Conservation (phyloP, 2,797 vertebrate species). For the Glossophaga mutica region DNA sequence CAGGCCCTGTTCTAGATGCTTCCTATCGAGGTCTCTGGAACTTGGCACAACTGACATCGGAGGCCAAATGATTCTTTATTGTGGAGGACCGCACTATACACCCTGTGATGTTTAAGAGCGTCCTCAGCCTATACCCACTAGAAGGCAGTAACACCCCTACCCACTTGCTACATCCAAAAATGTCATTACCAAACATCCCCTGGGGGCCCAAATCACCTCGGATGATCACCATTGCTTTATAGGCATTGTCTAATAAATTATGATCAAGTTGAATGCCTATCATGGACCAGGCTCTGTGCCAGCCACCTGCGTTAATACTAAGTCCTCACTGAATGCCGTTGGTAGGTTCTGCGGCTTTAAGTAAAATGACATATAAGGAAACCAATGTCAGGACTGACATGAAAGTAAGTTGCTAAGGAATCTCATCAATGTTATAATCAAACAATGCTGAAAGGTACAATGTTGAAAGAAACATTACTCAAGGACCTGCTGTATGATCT, state of each 20-base stretch:
- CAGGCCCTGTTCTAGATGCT: not conserved
- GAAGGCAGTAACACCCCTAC: not conserved
- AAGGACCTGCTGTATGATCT: not conserved
- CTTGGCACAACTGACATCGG: not conserved
- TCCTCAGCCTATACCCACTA: not conserved
- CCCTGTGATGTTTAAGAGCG: not conserved
- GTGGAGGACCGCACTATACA: not conserved
- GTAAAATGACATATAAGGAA: not conserved
- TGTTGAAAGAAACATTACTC: not conserved
- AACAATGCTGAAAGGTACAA: not conserved
- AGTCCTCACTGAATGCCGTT: not conserved
- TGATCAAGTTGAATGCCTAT: not conserved
- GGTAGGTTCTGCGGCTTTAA: not conserved
- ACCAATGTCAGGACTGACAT: not conserved
- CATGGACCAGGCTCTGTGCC: not conserved
- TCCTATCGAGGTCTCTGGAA: not conserved
- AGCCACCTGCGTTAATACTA: not conserved
- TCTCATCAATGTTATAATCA: not conserved
- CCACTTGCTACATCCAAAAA: not conserved
- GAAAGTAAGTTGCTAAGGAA: not conserved
- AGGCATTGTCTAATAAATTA: not conserved
- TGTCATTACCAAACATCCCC: not conserved
- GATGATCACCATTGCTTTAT: not conserved
- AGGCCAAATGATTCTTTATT: not conserved
- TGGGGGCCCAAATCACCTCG: not conserved